Evolutionary conservation across 2,797 vertebrate species (phyloP).

Genomic region (Melanotaenia boesemani): DNA sequence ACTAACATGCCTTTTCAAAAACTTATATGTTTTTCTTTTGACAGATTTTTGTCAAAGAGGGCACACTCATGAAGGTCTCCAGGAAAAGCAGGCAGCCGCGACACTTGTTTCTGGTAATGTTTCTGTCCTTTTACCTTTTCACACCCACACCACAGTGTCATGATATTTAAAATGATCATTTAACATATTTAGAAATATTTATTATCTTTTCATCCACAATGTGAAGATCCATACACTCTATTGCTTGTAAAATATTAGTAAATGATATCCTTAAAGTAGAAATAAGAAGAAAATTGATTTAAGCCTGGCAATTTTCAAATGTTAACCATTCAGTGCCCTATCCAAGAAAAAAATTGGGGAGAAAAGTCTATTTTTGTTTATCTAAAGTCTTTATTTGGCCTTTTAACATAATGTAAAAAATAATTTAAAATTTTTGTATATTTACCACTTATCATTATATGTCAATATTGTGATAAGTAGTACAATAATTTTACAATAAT

Average conservation of each 20-base stretch:
- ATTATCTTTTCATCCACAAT: not conserved
- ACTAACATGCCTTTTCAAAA: not conserved
- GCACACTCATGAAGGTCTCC: constrained; percentile 95
- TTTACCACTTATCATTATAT: no score
- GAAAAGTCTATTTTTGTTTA: no score
- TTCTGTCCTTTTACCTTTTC: not conserved
- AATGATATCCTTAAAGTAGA: not conserved
- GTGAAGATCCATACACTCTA: not conserved
- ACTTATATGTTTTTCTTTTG: constrained; percentile 35
- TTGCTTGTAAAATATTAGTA: not conserved
- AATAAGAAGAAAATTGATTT: not conserved
- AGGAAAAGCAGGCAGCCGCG: constrained; percentile 90
- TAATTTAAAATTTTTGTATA: not conserved
- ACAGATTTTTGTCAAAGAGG: constrained; percentile 97
- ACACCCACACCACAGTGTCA: not conserved
- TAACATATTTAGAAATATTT: not conserved
- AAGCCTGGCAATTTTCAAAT: not conserved
- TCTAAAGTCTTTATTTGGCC: no score
- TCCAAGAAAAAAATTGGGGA: no score
- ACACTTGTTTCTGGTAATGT: constrained; percentile 94
- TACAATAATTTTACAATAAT: no score
- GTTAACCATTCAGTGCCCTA: not conserved
- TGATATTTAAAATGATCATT: not conserved
- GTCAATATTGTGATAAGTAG: no score
- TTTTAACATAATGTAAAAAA: not conserved